Percentiles rank a stretch among this genome's conserved stretches.
These are phyloP conservation scores for Drepana arcuata DNA, from an alignment of 1,140 invertebrate species.

Conservation along the genomic window DNA sequence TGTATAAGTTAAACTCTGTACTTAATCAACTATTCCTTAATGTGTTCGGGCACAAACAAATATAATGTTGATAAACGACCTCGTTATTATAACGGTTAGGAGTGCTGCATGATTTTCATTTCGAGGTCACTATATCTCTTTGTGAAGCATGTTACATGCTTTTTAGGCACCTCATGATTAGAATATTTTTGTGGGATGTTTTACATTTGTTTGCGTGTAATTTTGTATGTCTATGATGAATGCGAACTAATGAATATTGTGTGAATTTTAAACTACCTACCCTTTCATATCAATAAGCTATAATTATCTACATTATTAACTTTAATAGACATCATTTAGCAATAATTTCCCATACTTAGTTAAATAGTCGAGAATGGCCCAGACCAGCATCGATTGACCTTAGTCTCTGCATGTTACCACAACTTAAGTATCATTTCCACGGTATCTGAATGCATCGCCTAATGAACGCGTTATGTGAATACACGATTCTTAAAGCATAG, in stretches of 20 bases:
- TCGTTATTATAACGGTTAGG: slow-evolving; percentile 66
- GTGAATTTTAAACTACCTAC: too few species aligned
- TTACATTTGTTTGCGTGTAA: too few species aligned
- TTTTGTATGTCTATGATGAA: too few species aligned
- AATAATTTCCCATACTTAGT: too few species aligned
- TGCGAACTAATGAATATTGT: too few species aligned
- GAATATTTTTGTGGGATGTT: slow-evolving; percentile 23
- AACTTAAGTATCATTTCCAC: slow-evolving; percentile 17
- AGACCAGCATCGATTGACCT: slow-evolving; percentile 13
- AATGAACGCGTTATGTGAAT: slow-evolving; percentile 12
- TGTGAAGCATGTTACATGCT: slow-evolving; percentile 48
- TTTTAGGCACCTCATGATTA: slow-evolving; percentile 29
- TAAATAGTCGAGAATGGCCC: slow-evolving; percentile 4
- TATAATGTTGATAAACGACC: slow-evolving; percentile 65
- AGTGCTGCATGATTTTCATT: slow-evolving; percentile 61
- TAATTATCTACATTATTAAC: slow-evolving; percentile 29
- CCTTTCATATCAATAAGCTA: too few species aligned
- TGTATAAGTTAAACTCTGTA: too few species aligned
- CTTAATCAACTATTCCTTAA: slow-evolving; percentile 46
- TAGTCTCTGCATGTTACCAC: slow-evolving; percentile 6
- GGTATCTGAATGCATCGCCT: slow-evolving; percentile 10
- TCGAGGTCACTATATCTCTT: slow-evolving; percentile 58
- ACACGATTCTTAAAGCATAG: slow-evolving; percentile 33
- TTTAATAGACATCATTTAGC: slow-evolving; percentile 23
- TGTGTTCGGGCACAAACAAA: slow-evolving; percentile 58